Conservation (phyloP, 2,797 vertebrate genomes). For the Florisuga fusca region DNA sequence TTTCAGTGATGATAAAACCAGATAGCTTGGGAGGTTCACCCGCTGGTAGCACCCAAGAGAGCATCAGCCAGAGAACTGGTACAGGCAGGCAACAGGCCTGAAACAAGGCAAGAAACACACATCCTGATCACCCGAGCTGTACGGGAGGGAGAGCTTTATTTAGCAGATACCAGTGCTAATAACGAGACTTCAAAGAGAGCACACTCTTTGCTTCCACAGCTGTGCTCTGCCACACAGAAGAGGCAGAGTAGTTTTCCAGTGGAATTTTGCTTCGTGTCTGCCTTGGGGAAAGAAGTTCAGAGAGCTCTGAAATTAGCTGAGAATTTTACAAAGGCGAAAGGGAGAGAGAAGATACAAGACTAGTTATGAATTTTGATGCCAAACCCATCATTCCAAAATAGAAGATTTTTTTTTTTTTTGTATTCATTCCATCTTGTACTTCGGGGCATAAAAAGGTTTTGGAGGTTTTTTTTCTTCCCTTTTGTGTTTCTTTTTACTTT, state of each 20-base stretch:
- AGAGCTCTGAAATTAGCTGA: slow-evolving; percentile 1
- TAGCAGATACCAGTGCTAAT: slow-evolving; percentile 5
- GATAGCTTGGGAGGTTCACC: background rate
- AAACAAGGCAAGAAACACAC: background rate
- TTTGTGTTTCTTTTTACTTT: background rate
- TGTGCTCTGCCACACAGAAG: background rate
- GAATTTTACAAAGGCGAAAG: slow-evolving; percentile 22
- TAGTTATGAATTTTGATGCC: background rate
- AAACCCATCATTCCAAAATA: background rate
- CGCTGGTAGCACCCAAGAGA: background rate
- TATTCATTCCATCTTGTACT: background rate
- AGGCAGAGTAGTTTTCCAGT: background rate
- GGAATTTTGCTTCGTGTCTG: background rate
- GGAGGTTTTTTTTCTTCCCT: background rate
- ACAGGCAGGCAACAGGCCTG: background rate
- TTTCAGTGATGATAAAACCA: background rate
- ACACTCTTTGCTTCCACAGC: slow-evolving; percentile 31
- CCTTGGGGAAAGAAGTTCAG: slow-evolving; percentile 35
- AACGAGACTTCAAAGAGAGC: slow-evolving; percentile 26
- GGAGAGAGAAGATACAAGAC: background rate
- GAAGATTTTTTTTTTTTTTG: background rate
- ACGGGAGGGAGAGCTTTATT: slow-evolving; percentile 1
- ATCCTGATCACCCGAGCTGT: rapidly evolving
- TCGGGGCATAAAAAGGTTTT: background rate
- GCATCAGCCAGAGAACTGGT: background rate